Evolutionary conservation across 2,797 vertebrate genomes (phyloP).

Genomic region (Periparus ater): DNA sequence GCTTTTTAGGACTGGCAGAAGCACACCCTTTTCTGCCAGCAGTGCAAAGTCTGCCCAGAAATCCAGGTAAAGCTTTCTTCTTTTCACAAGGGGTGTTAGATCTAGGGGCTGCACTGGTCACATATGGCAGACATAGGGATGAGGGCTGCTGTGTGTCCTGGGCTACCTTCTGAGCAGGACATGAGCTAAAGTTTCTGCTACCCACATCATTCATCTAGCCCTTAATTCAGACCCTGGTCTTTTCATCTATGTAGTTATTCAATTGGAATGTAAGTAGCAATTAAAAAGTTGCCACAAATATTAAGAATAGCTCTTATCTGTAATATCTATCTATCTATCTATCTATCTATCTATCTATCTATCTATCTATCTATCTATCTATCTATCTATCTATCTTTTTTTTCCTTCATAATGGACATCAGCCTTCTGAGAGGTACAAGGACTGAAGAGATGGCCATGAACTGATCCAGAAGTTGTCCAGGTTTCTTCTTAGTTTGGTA

Average conservation of each 20-base stretch:
- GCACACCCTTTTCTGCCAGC: accelerated
- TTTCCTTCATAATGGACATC: background rate
- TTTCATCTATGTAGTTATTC: background rate
- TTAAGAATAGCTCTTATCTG: background rate
- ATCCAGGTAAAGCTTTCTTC: background rate
- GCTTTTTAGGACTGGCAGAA: background rate
- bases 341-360: background rate
- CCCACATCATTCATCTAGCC: background rate
- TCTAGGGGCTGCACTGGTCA: background rate
- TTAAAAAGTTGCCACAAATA: background rate
- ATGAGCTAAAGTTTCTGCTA: background rate
- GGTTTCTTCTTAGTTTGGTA: background rate
- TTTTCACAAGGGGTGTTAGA: background rate
- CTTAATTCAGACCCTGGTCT: background rate
- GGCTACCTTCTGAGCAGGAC: background rate
- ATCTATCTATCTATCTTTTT: background rate
- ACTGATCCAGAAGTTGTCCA: background rate
- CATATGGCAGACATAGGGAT: background rate
- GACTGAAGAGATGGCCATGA: background rate
- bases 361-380: background rate
- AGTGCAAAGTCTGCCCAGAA: background rate
- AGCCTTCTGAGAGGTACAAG: background rate
- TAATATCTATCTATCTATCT: background rate
- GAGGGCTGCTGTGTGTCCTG: background rate
- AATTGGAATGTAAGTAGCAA: background rate